Base-by-base conservation (phyloP, 2,113 vertebrate species). In the Sula dactylatra region DNA sequence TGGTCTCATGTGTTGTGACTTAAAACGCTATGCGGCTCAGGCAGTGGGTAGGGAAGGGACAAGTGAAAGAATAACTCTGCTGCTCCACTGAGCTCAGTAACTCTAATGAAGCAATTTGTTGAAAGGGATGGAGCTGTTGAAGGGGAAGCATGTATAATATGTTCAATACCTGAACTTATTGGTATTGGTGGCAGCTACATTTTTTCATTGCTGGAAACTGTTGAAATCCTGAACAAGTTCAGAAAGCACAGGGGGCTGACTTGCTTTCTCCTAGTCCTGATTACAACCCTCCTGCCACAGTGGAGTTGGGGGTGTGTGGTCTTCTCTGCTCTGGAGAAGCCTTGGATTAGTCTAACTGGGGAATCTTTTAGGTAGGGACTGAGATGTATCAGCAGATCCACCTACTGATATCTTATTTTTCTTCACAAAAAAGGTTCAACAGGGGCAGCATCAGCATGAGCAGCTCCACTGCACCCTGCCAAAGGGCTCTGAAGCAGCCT, bases 1-100 rank as follows among this genome's bases (percentile, higher is more conserved):
- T 96, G 87, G 77, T 86, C 83, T 97, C 93, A 56, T 70, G 71
- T 94, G 58, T 58, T 69, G 55, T 78, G 88, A 95, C 93, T 96
- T 72, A 93, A 88, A 95, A 90, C 0, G 6, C 42, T 93, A 65
- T 18, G 24, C 91, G 69, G n/a, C 52, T 94, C 1, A 31, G n/a
- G 67, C 36, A 1, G 18, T 61, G 9, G 47, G 56, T 97, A 17
- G 10, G 58, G 65, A 97, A 90, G 73, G 83, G 82, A 93, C 87
- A 82, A 69, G 56, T 81, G 73, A 88, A 21, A 72, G 73, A 77
- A 91, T 72, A 78, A 77, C 50, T 88, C 44, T 95, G 49, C 66
- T 88, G 44, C 82, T 97, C 66, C 0, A 1, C 90, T 95, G 93
- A 91, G 44, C 71, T 79, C 77, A 72, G 8, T 73, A 70, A 72